A percentile compares a stretch with the other conserved stretches of the same genome.
Conservation (phyloP, 2,888 invertebrate genomes). For the Caenorhabditis sinica region DNA sequence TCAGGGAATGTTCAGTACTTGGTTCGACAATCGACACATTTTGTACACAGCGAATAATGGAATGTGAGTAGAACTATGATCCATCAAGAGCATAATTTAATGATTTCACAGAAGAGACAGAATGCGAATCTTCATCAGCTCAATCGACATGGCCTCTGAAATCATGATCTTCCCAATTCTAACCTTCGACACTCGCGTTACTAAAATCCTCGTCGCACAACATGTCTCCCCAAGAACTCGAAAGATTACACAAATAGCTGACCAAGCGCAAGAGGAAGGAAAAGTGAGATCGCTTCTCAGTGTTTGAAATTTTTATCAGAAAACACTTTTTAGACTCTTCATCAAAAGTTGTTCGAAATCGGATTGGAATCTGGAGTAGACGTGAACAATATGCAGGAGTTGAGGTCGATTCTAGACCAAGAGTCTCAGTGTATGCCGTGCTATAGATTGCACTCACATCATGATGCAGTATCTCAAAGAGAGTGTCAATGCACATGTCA, state of each 20-base stretch:
- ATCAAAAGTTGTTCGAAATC: conserved; percentile 27
- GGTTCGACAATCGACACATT: conserved; percentile 43
- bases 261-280: conserved; percentile 64
- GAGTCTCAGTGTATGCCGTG: conserved; percentile 45
- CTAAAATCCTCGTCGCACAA: conserved; percentile 39
- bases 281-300: conserved; percentile 32
- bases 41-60: conserved; percentile 15
- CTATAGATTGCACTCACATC: conserved; percentile 45
- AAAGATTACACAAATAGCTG: conserved; percentile 65
- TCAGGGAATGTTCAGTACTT: conserved; percentile 20
- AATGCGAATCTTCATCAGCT: conserved; percentile 37
- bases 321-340: conserved; percentile 24
- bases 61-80: conserved; percentile 9
- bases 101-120: conserved; percentile 25
- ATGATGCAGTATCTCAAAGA: conserved; percentile 3
- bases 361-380: conserved; percentile 35
- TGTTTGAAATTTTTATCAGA: neutral
- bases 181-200: conserved; percentile 14
- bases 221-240: conserved; percentile 65
- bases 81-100: neutral
- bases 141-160: conserved; percentile 19
- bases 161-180: conserved; percentile 47
- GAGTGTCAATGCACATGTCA: conserved; percentile 39
- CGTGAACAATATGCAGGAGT: conserved; percentile 21
- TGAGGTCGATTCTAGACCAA: conserved; percentile 34